Conservation (phyloP, 2,888 invertebrate species). For the Macaria notata region DNA sequence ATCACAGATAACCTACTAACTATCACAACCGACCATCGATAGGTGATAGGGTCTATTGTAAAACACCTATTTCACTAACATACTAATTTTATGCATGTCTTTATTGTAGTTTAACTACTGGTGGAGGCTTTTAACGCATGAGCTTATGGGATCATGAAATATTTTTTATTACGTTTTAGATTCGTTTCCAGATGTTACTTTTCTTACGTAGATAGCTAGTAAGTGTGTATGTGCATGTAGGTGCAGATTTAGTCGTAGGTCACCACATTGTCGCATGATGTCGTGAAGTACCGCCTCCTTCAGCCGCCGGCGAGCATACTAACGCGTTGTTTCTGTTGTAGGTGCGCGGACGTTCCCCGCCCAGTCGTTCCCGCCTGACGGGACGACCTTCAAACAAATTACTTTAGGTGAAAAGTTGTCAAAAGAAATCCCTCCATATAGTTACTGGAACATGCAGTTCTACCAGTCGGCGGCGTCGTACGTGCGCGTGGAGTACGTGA, state of each 20-base stretch:
- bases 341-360: slow-evolving; percentile 95
- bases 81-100: slow-evolving; percentile 60
- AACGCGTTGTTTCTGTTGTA: slow-evolving; percentile 57
- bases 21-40: slow-evolving; percentile 56
- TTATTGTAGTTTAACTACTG: slow-evolving; percentile 35
- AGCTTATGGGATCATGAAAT: slow-evolving; percentile 33
- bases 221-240: slow-evolving; percentile 21
- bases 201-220: neutral
- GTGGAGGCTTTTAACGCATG: slow-evolving; percentile 50
- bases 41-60: slow-evolving; percentile 50
- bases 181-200: neutral
- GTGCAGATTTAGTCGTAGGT: slow-evolving; percentile 31
- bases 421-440: slow-evolving; percentile 95
- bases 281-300: slow-evolving; percentile 12
- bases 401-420: slow-evolving; percentile 93
- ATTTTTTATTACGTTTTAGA: neutral
- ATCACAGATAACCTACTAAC: slow-evolving; percentile 72
- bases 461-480: slow-evolving; percentile 96
- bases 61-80: slow-evolving; percentile 49
- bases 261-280: slow-evolving; percentile 66
- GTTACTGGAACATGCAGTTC: slow-evolving; percentile 99
- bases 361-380: slow-evolving; percentile 95
- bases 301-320: slow-evolving; percentile 25
- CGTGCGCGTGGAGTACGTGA: slow-evolving; percentile 96
- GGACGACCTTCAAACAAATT: slow-evolving; percentile 95